phyloP scores from a whole-genome alignment of 2,797 vertebrate species.

The Anabacerthia variegaticeps region DNA sequence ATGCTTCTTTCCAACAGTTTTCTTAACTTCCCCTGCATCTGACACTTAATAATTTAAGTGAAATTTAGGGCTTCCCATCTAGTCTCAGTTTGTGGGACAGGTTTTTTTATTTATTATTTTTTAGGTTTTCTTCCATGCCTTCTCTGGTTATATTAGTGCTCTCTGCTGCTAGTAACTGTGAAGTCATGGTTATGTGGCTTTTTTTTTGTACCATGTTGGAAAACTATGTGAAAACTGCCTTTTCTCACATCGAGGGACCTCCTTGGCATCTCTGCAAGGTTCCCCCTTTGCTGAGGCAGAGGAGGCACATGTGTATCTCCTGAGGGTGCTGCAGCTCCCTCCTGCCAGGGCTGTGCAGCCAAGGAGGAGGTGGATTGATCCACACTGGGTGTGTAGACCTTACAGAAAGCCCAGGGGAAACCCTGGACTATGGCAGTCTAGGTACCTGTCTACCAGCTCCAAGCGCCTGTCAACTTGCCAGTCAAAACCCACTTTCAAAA shows the following conservation, averaged over 20 bases:
- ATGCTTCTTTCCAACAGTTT: not conserved
- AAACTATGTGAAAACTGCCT: not conserved
- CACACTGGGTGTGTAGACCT: not conserved
- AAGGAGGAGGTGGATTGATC: not conserved
- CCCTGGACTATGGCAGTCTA: not conserved
- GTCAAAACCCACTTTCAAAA: not conserved
- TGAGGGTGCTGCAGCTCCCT: not conserved
- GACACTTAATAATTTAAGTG: not conserved
- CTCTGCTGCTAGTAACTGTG: not conserved
- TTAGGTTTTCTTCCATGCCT: not conserved
- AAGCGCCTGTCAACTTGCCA: not conserved
- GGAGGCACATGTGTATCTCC: not conserved
- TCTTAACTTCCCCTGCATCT: not conserved
- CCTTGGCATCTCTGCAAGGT: not conserved
- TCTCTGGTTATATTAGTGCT: not conserved
- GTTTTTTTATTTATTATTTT: not conserved
- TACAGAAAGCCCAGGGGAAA: not conserved
- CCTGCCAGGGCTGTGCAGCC: not conserved
- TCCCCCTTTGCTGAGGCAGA: not conserved
- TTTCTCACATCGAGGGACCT: not conserved
- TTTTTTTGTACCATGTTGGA: not conserved
- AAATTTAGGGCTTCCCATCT: not conserved
- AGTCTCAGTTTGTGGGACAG: not conserved
- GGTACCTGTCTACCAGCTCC: not conserved
- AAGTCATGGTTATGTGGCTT: not conserved